A percentile compares a stretch with the other conserved stretches of the same genome.
Conservation (phyloP, 2,113 vertebrate species). For the Cephalopterus ornatus region DNA sequence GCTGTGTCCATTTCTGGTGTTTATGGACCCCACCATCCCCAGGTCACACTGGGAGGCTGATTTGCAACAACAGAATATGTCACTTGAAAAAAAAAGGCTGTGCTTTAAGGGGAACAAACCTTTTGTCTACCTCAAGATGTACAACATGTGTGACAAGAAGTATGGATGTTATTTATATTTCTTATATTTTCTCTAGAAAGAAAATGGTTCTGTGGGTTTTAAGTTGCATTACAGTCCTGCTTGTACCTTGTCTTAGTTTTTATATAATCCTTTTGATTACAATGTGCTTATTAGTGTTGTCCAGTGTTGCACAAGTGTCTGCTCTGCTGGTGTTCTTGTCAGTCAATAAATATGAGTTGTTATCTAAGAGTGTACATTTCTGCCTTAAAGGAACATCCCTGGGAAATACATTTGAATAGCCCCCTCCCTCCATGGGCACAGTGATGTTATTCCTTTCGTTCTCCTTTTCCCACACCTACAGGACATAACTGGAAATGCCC, state of each 20-base stretch:
- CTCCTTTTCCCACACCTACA: neutral
- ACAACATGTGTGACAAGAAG: slow-evolving; percentile 66
- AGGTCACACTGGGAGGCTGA: neutral
- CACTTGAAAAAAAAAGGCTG: neutral
- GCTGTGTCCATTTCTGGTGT: neutral
- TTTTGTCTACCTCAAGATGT: slow-evolving; percentile 87
- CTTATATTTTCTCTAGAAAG: slow-evolving; percentile 43
- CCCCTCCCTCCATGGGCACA: neutral
- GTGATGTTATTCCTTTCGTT: neutral
- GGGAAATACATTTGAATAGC: neutral
- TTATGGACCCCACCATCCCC: neutral
- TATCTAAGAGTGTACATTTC: neutral
- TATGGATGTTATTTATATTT: slow-evolving; percentile 80
- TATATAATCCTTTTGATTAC: neutral
- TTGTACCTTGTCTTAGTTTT: neutral
- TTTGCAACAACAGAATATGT: neutral
- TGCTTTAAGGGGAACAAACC: slow-evolving; percentile 59
- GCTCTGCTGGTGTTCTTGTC: neutral
- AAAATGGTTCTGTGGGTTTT: neutral
- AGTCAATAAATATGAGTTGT: neutral
- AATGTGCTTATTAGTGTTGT: neutral
- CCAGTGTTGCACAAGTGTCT: neutral
- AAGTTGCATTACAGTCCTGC: neutral
- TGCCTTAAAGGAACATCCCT: neutral
- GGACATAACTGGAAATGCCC: neutral